A percentile compares a stretch with the other conserved stretches of the same genome.
Conservation (phyloP, 2,797 vertebrate genomes). For the Valencia hispanica region DNA sequence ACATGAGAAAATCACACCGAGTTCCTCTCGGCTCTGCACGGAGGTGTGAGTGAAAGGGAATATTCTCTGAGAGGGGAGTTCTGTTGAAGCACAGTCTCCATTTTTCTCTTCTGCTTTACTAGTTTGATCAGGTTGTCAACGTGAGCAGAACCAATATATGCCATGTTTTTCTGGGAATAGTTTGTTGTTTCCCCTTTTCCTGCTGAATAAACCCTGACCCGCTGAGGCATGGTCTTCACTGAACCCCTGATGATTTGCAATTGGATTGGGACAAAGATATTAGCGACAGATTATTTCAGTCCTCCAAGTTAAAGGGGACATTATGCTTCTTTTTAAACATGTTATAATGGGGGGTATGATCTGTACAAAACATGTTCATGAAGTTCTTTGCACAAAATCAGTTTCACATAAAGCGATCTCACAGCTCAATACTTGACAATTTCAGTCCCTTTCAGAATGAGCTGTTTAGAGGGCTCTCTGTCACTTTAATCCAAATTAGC, state of each 20-base stretch:
- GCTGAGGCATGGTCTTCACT: not conserved
- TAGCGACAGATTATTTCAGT: not conserved
- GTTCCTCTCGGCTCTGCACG: constrained; percentile 30
- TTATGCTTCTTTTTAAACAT: too few relatives aligned
- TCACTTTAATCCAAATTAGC: too few relatives aligned
- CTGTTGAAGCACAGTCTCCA: constrained; percentile 1
- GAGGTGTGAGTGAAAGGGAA: constrained; percentile 55
- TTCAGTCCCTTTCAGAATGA: too few relatives aligned
- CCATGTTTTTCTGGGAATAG: too few relatives aligned
- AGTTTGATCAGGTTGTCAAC: not conserved
- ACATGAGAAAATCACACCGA: constrained; percentile 41
- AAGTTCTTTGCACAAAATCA: too few relatives aligned
- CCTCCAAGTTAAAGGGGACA: not conserved
- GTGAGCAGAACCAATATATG: not conserved
- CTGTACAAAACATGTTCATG: too few relatives aligned
- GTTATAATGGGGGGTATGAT: too few relatives aligned
- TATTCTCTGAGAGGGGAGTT: not conserved
- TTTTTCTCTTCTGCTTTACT: not conserved
- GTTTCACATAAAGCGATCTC: too few relatives aligned
- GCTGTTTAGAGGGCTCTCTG: too few relatives aligned
- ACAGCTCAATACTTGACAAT: too few relatives aligned
- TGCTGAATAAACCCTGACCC: too few relatives aligned
- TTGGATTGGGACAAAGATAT: not conserved
- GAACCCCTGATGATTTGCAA: not conserved
- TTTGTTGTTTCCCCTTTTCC: too few relatives aligned